Evolutionary conservation across 1,140 invertebrate species (phyloP).

Genomic region (Heliconius hermathena): DNA sequence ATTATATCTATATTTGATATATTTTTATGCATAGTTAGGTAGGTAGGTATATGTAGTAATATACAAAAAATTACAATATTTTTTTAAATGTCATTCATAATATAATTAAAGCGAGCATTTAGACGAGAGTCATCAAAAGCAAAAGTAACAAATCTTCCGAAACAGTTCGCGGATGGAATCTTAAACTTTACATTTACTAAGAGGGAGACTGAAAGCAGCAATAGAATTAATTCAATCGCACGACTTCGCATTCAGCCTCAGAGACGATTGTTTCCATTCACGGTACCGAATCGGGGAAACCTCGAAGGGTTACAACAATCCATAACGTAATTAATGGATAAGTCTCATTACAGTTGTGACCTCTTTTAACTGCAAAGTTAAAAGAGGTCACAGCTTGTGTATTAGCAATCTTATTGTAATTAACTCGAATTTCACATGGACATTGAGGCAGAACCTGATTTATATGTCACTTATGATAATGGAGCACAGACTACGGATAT

Average conservation of each 20-base stretch:
- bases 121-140: conserved; percentile 41
- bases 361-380: conserved; percentile 34
- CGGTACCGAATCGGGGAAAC: conserved; percentile 63
- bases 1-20: no score
- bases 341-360: conserved; percentile 32
- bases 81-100: neutral
- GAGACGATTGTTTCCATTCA: conserved; percentile 72
- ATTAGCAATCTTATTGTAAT: conserved; percentile 21
- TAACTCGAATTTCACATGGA: neutral
- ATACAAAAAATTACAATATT: neutral
- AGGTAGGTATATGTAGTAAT: no score
- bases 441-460: neutral
- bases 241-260: conserved; percentile 68
- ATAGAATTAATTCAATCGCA: conserved; percentile 78
- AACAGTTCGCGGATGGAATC: conserved; percentile 54
- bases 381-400: conserved; percentile 13
- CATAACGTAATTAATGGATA: conserved; percentile 62
- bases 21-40: no score
- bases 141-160: conserved; percentile 48
- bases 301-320: conserved; percentile 65
- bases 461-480: neutral
- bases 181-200: conserved; percentile 69
- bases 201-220: conserved; percentile 61
- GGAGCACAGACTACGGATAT: neutral
- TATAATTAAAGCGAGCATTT: conserved; percentile 29